Percentiles rank a stretch among this genome's conserved stretches.
Evolutionary conservation across 2,113 vertebrate genomes (phyloP).

Genomic region (Synchiropus splendidus): DNA sequence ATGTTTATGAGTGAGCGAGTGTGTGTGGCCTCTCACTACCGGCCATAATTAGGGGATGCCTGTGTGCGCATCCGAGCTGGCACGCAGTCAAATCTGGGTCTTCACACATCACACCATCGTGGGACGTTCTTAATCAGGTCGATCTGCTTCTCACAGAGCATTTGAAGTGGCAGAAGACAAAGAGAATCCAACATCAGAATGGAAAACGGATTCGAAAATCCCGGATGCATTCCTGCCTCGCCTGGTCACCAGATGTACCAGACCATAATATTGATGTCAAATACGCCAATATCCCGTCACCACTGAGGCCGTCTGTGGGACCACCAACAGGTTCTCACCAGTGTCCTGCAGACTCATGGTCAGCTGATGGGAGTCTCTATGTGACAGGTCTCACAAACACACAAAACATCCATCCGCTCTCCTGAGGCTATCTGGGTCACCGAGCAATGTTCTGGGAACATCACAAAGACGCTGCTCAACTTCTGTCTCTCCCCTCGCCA

Average conservation of each 20-base stretch:
- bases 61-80: constrained; percentile 32
- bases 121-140: constrained; percentile 40
- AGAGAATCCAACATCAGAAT: too few relatives aligned
- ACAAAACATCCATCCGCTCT: constrained; percentile 39
- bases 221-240: constrained; percentile 11
- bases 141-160: constrained; percentile 13
- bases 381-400: constrained; percentile 31
- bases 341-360: constrained; percentile 41
- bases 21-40: constrained; percentile 18
- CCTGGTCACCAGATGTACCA: constrained; percentile 31
- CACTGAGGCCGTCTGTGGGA: constrained; percentile 38
- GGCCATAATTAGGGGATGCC: constrained; percentile 32
- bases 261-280: constrained; percentile 13
- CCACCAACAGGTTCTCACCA: constrained; percentile 41
- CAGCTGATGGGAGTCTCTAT: constrained; percentile 33
- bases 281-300: background rate
- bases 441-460: constrained; percentile 60
- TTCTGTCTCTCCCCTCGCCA: constrained; percentile 29
- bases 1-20: too few relatives aligned
- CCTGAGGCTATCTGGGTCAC: constrained; percentile 43
- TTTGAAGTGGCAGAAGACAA: too few relatives aligned
- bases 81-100: constrained; percentile 32
- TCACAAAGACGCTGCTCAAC: constrained; percentile 54
- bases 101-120: constrained; percentile 32
- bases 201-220: background rate